Conservation (phyloP, 2,113 vertebrate genomes). For the Neodon shergylaensis region DNA sequence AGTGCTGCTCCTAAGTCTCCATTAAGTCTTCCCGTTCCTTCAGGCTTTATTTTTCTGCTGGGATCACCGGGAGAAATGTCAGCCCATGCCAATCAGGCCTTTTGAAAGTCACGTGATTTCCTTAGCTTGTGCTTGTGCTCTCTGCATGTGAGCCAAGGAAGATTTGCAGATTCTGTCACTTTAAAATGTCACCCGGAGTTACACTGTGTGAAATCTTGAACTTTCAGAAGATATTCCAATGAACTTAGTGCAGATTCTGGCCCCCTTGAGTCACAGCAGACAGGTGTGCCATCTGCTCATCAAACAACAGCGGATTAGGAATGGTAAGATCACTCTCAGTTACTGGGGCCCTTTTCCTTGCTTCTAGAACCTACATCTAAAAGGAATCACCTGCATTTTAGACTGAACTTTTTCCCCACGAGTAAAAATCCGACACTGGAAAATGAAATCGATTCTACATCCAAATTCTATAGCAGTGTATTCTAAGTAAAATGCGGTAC, state of each 20-base stretch:
- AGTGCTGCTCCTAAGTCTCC: neutral
- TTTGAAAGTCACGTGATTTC: neutral
- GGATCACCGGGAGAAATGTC: constrained; percentile 24
- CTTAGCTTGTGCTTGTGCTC: neutral
- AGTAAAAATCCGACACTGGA: constrained; percentile 1
- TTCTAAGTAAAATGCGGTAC: constrained; percentile 60
- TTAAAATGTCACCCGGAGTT: constrained; percentile 24
- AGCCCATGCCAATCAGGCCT: neutral
- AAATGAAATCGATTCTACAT: neutral
- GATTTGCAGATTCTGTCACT: constrained; percentile 34
- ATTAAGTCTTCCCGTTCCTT: neutral
- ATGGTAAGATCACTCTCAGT: neutral
- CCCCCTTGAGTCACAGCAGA: neutral
- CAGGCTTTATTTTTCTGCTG: constrained; percentile 35
- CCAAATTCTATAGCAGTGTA: neutral
- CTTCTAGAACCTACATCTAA: neutral
- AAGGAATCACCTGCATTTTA: neutral
- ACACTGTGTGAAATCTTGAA: constrained; percentile 25
- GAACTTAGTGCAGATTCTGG: neutral
- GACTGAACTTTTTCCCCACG: neutral
- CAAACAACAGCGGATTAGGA: neutral
- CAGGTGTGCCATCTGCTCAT: neutral
- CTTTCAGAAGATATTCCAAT: neutral
- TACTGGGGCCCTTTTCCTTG: neutral
- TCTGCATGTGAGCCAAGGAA: constrained; percentile 10